Evolutionary conservation across 2,797 vertebrate species (phyloP).

Genomic region (Nothura maculosa): DNA sequence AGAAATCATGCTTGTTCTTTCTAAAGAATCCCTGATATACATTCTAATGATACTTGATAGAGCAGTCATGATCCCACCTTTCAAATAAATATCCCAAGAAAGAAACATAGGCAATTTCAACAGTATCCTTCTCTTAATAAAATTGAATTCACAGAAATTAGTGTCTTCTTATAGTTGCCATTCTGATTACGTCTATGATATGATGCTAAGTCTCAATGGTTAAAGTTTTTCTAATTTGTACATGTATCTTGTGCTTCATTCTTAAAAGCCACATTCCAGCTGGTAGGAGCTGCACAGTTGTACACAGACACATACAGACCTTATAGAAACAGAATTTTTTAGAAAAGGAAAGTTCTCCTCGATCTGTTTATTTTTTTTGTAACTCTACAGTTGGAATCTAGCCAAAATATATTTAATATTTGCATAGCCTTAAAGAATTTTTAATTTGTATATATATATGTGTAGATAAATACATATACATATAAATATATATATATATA

Average conservation of each 20-base stretch:
- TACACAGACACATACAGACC: background rate
- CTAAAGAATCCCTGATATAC: slow-evolving; percentile 45
- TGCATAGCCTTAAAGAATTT: background rate
- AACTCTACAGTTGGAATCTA: background rate
- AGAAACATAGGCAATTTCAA: background rate
- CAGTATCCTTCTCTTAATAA: background rate
- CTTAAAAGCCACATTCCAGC: background rate
- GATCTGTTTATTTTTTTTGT: background rate
- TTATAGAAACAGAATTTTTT: background rate
- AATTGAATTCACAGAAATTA: background rate
- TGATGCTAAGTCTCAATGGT: background rate
- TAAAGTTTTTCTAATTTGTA: background rate
- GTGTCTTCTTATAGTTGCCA: background rate
- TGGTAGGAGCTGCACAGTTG: background rate
- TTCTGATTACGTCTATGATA: background rate
- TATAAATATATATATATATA: too few relatives aligned
- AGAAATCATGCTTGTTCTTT: slow-evolving; percentile 51
- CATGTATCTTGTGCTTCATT: background rate
- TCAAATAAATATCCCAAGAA: background rate
- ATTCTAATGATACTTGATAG: background rate
- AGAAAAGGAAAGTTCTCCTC: background rate
- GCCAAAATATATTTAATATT: background rate
- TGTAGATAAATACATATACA: too few relatives aligned
- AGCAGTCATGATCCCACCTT: background rate
- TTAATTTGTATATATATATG: background rate